These are phyloP conservation scores for Orthonyx spaldingii DNA, from an alignment of 2,113 vertebrate species.

Conservation along the genomic window DNA sequence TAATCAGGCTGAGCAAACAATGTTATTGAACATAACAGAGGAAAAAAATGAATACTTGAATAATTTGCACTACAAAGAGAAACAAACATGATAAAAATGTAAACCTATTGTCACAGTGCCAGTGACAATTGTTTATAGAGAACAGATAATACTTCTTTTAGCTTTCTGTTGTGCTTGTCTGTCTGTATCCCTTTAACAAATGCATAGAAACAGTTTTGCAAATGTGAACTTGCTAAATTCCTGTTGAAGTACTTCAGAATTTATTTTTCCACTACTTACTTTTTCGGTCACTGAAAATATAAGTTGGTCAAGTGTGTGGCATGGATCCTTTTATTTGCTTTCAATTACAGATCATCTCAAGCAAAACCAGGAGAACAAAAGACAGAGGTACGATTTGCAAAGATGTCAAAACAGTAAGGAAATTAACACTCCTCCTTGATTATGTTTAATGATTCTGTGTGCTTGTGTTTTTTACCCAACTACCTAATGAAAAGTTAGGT, in stretches of 20 bases:
- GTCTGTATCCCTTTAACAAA: neutral
- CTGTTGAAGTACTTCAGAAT: neutral
- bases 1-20: neutral
- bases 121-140: neutral
- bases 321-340: neutral
- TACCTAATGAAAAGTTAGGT: neutral
- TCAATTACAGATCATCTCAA: neutral
- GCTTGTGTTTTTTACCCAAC: neutral
- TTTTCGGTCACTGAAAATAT: neutral
- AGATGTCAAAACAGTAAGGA: neutral
- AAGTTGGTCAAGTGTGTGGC: neutral
- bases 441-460: neutral
- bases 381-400: neutral
- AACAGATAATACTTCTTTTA: neutral
- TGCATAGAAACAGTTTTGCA: neutral
- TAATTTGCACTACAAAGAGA: neutral
- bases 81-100: neutral
- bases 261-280: neutral
- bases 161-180: neutral
- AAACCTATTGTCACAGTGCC: neutral
- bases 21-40: neutral
- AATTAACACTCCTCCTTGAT: neutral
- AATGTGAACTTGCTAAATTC: neutral
- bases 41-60: neutral
- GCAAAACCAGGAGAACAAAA: neutral